phyloP scores from a whole-genome alignment of 2,797 vertebrate genomes.

The Antrozous pallidus region DNA sequence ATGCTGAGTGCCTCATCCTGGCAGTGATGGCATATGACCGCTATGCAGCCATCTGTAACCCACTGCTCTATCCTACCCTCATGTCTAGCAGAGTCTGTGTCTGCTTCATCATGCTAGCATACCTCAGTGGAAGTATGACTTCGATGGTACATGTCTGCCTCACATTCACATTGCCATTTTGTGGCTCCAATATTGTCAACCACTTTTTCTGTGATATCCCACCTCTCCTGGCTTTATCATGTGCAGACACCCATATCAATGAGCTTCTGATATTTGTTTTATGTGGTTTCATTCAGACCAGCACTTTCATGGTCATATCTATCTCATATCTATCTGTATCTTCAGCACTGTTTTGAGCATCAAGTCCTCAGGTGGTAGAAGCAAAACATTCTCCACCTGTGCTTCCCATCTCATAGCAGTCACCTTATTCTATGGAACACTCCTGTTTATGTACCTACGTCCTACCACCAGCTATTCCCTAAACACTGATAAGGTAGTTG shows the following conservation, averaged over 20 bases:
- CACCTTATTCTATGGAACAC: slow-evolving; percentile 60
- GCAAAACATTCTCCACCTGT: slow-evolving; percentile 66
- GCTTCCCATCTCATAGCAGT: slow-evolving; percentile 60
- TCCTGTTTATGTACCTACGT: slow-evolving; percentile 71
- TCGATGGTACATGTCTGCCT: slow-evolving; percentile 61
- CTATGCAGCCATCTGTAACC: slow-evolving; percentile 60
- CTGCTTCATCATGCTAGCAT: neutral
- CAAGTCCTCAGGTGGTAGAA: slow-evolving; percentile 12
- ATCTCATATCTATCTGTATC: slow-evolving; percentile 62
- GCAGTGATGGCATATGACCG: slow-evolving; percentile 65
- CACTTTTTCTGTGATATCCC: slow-evolving; percentile 75
- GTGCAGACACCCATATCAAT: slow-evolving; percentile 45
- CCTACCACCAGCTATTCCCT: slow-evolving; percentile 51
- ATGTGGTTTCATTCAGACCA: slow-evolving; percentile 65
- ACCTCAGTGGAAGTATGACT: slow-evolving; percentile 44
- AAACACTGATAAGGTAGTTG: slow-evolving; percentile 45
- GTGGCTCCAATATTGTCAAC: slow-evolving; percentile 56
- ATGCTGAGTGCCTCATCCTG: slow-evolving; percentile 64
- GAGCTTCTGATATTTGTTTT: slow-evolving; percentile 64
- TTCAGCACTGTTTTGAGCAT: slow-evolving; percentile 49
- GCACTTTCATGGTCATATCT: slow-evolving; percentile 53
- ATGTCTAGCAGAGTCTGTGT: slow-evolving; percentile 37
- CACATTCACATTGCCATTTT: slow-evolving; percentile 58
- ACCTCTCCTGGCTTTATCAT: slow-evolving; percentile 56
- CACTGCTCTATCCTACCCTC: slow-evolving; percentile 46